phyloP scores from a whole-genome alignment of 2,113 vertebrate species.

The Paradisaea rubra region DNA sequence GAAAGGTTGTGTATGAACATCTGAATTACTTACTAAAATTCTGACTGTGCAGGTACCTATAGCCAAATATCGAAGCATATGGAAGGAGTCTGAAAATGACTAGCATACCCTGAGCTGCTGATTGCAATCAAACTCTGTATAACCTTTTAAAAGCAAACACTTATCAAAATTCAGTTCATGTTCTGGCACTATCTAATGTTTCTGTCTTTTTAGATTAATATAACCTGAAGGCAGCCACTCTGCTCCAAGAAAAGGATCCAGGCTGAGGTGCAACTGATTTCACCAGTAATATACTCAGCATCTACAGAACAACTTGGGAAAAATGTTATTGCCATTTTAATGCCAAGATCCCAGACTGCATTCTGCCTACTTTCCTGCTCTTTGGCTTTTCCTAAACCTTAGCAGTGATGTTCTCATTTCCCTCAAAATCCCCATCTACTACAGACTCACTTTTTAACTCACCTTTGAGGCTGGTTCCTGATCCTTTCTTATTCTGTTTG shows the following conservation, averaged over 20 bases:
- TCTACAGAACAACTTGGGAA: neutral
- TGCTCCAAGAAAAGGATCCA: neutral
- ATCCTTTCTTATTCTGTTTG: neutral
- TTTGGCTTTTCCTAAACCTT: neutral
- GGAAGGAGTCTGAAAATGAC: conserved; percentile 30
- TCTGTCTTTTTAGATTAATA: conserved; percentile 26
- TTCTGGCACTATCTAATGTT: neutral
- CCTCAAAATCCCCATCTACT: neutral
- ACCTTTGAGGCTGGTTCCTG: neutral
- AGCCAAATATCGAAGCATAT: conserved; percentile 33
- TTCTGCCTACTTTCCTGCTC: neutral
- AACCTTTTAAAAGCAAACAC: conserved; percentile 36
- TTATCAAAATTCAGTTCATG: conserved; percentile 56
- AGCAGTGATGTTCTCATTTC: neutral
- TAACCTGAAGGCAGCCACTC: conserved; percentile 2
- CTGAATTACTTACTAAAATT: conserved; percentile 8
- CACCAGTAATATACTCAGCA: neutral
- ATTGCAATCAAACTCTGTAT: conserved; percentile 56
- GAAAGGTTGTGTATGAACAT: neutral
- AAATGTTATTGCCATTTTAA: neutral
- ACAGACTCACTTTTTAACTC: neutral
- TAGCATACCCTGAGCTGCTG: conserved; percentile 21
- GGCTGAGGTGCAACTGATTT: neutral
- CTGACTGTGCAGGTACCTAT: neutral
- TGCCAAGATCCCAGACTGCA: neutral